Evolutionary conservation across 2,888 invertebrate species (phyloP).

Genomic region (Polydrusus tereticollis): DNA sequence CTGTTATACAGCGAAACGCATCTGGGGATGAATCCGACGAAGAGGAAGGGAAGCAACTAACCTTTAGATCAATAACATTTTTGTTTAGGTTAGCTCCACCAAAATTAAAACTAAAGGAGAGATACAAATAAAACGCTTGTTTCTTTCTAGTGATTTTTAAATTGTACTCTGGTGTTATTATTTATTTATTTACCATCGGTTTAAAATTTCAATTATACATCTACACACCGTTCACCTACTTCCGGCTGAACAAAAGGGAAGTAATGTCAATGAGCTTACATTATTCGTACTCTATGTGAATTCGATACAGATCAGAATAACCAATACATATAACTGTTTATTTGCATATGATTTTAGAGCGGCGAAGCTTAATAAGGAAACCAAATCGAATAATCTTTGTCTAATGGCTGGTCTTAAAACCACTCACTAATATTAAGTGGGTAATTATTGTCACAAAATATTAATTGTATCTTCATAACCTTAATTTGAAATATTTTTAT

Average conservation of each 20-base stretch:
- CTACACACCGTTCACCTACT: conserved; percentile 38
- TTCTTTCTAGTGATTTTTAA: too few relatives aligned
- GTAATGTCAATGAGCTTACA: conserved; percentile 57
- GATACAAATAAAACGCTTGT: too few relatives aligned
- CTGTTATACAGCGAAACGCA: too few relatives aligned
- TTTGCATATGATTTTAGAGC: conserved; percentile 44
- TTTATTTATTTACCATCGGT: too few relatives aligned
- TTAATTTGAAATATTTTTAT: conserved; percentile 12
- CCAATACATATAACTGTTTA: conserved; percentile 37
- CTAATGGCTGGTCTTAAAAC: conserved; percentile 40
- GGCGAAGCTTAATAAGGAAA: conserved; percentile 30
- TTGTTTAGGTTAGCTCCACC: too few relatives aligned
- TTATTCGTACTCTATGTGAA: conserved; percentile 34
- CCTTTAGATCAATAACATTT: too few relatives aligned
- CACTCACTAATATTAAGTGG: conserved; percentile 37
- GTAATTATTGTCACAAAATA: conserved; percentile 37
- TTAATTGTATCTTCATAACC: conserved; percentile 25
- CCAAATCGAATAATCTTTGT: conserved; percentile 38
- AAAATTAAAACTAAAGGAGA: too few relatives aligned
- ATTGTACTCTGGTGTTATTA: too few relatives aligned
- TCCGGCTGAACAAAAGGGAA: conserved; percentile 61
- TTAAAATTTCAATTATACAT: conserved; percentile 4
- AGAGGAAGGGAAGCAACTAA: too few relatives aligned
- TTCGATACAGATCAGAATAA: conserved; percentile 45
- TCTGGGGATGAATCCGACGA: too few relatives aligned